Conservation (phyloP, 2,888 invertebrate genomes). For the Dichetophora obliterata region DNA sequence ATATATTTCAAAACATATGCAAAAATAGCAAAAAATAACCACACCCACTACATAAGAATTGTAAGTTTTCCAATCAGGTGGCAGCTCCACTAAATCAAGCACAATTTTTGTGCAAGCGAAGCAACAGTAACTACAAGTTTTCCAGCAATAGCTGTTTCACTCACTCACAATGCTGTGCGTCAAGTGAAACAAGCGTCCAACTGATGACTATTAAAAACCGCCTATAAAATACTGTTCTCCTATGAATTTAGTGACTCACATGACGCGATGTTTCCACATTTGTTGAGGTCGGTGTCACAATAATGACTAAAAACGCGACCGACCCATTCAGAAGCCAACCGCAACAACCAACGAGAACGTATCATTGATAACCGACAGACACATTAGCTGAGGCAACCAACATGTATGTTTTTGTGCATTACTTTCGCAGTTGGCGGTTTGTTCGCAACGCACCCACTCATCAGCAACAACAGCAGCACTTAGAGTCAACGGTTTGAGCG, state of each 20-base stretch:
- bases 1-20: no score
- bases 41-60: no score
- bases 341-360: conserved; percentile 16
- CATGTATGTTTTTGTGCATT: no score
- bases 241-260: conserved; percentile 63
- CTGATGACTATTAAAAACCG: background rate
- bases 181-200: background rate
- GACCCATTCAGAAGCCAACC: background rate
- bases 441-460: no score
- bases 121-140: background rate
- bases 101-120: background rate
- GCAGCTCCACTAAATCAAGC: no score
- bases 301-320: background rate
- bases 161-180: background rate
- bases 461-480: no score
- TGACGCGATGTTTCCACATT: conserved; percentile 62
- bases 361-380: background rate
- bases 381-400: no score
- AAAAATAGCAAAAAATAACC: no score
- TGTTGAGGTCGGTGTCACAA: conserved; percentile 38
- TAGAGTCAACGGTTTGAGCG: no score
- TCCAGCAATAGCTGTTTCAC: background rate
- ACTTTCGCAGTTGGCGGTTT: no score
- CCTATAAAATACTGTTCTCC: conserved; percentile 50
- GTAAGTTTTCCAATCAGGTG: no score